Evolutionary conservation across 1,140 invertebrate genomes (phyloP).

Genomic region (Eriocheir sinensis): DNA sequence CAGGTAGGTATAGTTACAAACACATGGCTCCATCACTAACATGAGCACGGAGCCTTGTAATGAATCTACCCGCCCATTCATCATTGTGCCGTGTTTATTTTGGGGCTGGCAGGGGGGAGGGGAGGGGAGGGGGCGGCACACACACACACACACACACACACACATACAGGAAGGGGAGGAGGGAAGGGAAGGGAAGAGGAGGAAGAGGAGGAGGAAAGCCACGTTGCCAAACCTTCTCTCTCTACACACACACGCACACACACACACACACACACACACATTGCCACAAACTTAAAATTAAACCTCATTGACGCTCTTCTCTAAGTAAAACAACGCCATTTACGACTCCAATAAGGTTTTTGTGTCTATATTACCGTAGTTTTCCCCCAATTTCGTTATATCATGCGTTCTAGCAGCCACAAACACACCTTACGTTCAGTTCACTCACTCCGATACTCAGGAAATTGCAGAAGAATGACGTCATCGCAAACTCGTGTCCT

Average conservation of each 20-base stretch:
- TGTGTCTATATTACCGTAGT: too few relatives aligned
- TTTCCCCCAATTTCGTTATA: not conserved
- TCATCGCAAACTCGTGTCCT: not conserved
- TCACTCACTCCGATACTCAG: not conserved
- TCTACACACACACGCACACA: not conserved
- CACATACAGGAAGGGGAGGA: too few relatives aligned
- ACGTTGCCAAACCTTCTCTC: constrained; percentile 28
- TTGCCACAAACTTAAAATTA: not conserved
- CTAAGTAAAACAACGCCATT: too few relatives aligned
- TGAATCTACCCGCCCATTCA: constrained; percentile 47
- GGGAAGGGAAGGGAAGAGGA: not conserved
- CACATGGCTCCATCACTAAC: not conserved
- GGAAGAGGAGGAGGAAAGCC: not conserved
- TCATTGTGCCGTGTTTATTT: constrained; percentile 46
- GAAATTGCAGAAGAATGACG: constrained; percentile 55
- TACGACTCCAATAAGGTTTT: not conserved
- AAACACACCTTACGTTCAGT: not conserved
- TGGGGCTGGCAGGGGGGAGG: not conserved
- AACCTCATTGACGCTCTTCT: not conserved
- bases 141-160: not conserved
- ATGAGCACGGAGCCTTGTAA: not conserved
- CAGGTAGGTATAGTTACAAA: not conserved
- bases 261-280: too few relatives aligned
- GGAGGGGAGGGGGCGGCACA: not conserved
- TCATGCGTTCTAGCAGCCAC: not conserved